These are phyloP conservation scores for Enteromius afrohamiltoni DNA, from an alignment of 2,797 vertebrate species.

Conservation along the genomic window DNA sequence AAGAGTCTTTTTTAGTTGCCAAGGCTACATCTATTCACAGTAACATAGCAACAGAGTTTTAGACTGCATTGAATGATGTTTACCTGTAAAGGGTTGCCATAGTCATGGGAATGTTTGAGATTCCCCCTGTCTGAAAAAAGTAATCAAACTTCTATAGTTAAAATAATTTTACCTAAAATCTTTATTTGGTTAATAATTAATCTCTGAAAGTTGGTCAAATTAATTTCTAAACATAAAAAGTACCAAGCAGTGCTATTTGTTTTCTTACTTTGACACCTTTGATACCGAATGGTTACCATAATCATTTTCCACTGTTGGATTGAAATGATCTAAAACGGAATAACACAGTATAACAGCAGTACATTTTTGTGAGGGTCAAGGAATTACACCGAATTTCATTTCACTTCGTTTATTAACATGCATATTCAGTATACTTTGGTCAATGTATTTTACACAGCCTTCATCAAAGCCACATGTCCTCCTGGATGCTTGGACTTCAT, in stretches of 20 bases:
- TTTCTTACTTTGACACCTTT: neutral
- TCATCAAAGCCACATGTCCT: conserved; percentile 58
- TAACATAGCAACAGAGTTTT: conserved; percentile 56
- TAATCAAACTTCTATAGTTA: neutral
- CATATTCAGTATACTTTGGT: neutral
- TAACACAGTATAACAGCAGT: neutral
- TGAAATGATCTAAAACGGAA: neutral
- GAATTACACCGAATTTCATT: neutral
- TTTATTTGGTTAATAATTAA: neutral
- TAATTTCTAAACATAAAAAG: neutral
- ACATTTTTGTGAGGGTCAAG: neutral
- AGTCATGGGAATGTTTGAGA: neutral
- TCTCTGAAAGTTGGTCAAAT: neutral
- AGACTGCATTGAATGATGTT: neutral
- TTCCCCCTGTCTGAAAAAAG: neutral
- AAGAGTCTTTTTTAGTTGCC: conserved; percentile 25
- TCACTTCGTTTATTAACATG: conserved; percentile 1
- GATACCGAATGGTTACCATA: neutral
- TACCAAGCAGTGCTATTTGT: neutral
- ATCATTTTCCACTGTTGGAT: neutral
- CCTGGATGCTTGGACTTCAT: conserved; percentile 62
- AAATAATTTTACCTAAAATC: neutral
- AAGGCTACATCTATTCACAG: conserved; percentile 60
- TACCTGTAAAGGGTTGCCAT: neutral
- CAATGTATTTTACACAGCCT: conserved; percentile 36